These are phyloP conservation scores for Dynastes maya DNA, from an alignment of 2,888 invertebrate genomes.

Conservation along the genomic window DNA sequence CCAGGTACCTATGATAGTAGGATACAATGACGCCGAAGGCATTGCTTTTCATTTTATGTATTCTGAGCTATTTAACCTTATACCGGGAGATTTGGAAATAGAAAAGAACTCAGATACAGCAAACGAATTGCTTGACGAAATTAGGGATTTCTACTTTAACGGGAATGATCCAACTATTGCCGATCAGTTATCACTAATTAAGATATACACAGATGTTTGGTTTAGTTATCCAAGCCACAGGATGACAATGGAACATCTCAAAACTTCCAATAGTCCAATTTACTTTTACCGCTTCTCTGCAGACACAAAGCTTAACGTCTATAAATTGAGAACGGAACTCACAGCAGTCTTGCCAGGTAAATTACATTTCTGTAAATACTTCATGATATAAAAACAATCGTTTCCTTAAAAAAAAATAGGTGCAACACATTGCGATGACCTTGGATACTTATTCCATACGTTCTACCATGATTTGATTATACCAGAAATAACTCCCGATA, in stretches of 20 bases:
- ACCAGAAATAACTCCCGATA: constrained; percentile 52
- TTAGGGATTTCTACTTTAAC: constrained; percentile 41
- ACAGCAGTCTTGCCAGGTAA: constrained; percentile 51
- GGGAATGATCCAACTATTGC: constrained; percentile 41
- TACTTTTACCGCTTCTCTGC: constrained; percentile 46
- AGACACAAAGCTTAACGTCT: constrained; percentile 33
- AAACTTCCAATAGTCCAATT: constrained; percentile 5
- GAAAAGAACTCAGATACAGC: constrained; percentile 39
- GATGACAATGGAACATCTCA: constrained; percentile 24
- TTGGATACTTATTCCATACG: constrained; percentile 61
- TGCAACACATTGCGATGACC: constrained; percentile 61
- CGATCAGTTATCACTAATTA: constrained; percentile 8
- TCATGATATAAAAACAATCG: no score
- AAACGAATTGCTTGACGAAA: constrained; percentile 25
- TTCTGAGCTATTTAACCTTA: constrained; percentile 34
- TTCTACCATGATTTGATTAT: constrained; percentile 28
- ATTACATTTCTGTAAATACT: constrained; percentile 9
- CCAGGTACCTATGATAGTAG: constrained; percentile 54
- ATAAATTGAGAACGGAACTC: neutral
- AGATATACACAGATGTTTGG: constrained; percentile 39
- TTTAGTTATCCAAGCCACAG: constrained; percentile 38
- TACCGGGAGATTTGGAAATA: constrained; percentile 52
- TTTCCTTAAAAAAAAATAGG: constrained; percentile 39
- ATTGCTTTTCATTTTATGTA: constrained; percentile 27
- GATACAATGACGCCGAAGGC: constrained; percentile 55